Evolutionary conservation across 2,888 invertebrate genomes (phyloP).

Genomic region (Papilio elwesi): DNA sequence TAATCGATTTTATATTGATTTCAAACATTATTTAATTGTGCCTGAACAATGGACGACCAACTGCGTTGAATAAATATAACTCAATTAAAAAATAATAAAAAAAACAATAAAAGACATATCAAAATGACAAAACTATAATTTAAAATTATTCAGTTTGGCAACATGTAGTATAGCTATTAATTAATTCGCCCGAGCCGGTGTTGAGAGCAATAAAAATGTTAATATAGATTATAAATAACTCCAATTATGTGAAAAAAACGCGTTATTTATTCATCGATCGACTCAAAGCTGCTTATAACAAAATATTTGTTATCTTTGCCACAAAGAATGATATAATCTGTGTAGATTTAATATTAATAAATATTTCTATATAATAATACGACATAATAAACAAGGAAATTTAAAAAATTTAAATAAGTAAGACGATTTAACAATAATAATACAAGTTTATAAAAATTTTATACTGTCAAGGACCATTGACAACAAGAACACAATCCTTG

Average conservation of each 20-base stretch:
- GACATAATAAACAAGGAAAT: no score
- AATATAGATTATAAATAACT: conserved; percentile 24
- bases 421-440: no score
- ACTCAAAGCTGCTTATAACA: conserved; percentile 5
- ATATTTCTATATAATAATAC: neutral
- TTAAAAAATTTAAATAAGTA: no score
- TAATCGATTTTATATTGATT: no score
- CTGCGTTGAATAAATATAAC: neutral
- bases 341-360: neutral
- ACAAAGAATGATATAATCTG: neutral
- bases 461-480: no score
- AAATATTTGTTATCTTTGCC: conserved; percentile 3
- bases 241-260: conserved; percentile 20
- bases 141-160: conserved; percentile 1
- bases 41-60: neutral
- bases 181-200: neutral
- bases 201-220: conserved; percentile 22
- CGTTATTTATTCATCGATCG: conserved; percentile 6
- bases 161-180: neutral
- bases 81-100: conserved; percentile 2
- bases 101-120: neutral
- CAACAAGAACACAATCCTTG: no score
- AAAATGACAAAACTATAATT: neutral
- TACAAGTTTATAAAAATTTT: no score
- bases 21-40: neutral